phyloP scores from a whole-genome alignment of 1,140 invertebrate species.

The Eulimnadia texana region DNA sequence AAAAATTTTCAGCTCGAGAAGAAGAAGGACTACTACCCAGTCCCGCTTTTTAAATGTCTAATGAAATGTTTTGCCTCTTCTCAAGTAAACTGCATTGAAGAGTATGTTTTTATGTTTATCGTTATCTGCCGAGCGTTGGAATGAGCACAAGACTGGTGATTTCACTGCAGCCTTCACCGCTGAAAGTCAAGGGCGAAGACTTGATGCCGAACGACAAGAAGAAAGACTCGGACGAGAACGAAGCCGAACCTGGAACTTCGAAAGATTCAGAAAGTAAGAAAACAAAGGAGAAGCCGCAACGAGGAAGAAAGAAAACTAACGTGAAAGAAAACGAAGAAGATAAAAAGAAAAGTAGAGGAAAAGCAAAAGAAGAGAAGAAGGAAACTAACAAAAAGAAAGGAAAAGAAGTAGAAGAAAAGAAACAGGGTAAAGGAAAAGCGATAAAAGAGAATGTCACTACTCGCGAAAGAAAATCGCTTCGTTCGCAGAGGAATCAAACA shows the following conservation, averaged over 20 bases:
- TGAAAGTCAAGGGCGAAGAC: constrained; percentile 28
- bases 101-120: constrained; percentile 58
- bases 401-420: too few relatives aligned
- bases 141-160: constrained; percentile 62
- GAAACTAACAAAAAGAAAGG: too few relatives aligned
- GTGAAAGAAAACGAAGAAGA: not conserved
- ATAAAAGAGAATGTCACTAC: too few relatives aligned
- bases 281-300: not conserved
- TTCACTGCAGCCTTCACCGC: constrained; percentile 43
- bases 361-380: too few relatives aligned
- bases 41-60: constrained; percentile 29
- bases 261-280: constrained; percentile 1
- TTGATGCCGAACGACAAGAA: constrained; percentile 16
- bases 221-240: constrained; percentile 17
- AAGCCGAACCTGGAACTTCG: not conserved
- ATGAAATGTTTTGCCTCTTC: constrained; percentile 38
- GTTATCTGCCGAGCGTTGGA: constrained; percentile 58
- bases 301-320: not conserved
- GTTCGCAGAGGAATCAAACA: too few relatives aligned
- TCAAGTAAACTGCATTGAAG: constrained; percentile 36
- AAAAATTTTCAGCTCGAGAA: constrained; percentile 37
- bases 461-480: too few relatives aligned
- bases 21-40: constrained; percentile 3
- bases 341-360: not conserved
- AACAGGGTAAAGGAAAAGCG: too few relatives aligned